Evolutionary conservation across 2,113 vertebrate genomes (phyloP).

Genomic region (Antechinus flavipes): DNA sequence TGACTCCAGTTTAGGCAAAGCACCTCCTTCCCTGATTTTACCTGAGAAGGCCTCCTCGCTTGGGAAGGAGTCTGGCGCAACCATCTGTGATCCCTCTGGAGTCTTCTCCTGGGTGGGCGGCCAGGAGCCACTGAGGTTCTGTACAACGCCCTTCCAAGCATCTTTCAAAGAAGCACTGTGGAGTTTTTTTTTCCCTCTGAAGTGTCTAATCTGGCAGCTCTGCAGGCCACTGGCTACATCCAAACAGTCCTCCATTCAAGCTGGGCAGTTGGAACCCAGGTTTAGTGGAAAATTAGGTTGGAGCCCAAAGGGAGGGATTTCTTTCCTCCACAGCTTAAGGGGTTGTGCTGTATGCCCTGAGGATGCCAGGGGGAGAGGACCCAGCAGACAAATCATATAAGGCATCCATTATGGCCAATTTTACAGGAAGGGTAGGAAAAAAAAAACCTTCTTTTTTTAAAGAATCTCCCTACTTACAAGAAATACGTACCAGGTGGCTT

Average conservation of each 20-base stretch:
- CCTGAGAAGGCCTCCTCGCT: background rate
- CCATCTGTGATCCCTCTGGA: background rate
- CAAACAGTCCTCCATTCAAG: constrained; percentile 77
- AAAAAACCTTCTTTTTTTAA: background rate
- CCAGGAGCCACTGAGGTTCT: constrained; percentile 61
- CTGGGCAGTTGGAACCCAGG: constrained; percentile 50
- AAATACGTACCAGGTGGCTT: constrained; percentile 38
- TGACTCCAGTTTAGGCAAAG: background rate
- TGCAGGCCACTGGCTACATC: constrained; percentile 51
- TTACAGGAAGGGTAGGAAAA: constrained; percentile 40
- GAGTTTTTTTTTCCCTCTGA: constrained; percentile 43
- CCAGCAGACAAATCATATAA: constrained; percentile 48
- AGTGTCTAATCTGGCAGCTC: constrained; percentile 76
- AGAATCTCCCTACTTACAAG: constrained; percentile 31
- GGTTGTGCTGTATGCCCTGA: constrained; percentile 52
- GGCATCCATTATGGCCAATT: constrained; percentile 61
- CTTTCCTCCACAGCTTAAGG: constrained; percentile 18
- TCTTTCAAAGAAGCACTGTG: constrained; percentile 75
- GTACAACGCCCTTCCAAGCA: constrained; percentile 52
- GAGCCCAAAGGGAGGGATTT: constrained; percentile 60
- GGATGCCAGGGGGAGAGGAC: constrained; percentile 61
- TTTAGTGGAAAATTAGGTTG: constrained; percentile 55
- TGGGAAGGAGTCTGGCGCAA: background rate
- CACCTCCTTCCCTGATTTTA: background rate
- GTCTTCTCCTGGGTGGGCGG: constrained; percentile 17